These are phyloP conservation scores for Helicoverpa zea DNA, from an alignment of 1,140 invertebrate species.

Conservation along the genomic window DNA sequence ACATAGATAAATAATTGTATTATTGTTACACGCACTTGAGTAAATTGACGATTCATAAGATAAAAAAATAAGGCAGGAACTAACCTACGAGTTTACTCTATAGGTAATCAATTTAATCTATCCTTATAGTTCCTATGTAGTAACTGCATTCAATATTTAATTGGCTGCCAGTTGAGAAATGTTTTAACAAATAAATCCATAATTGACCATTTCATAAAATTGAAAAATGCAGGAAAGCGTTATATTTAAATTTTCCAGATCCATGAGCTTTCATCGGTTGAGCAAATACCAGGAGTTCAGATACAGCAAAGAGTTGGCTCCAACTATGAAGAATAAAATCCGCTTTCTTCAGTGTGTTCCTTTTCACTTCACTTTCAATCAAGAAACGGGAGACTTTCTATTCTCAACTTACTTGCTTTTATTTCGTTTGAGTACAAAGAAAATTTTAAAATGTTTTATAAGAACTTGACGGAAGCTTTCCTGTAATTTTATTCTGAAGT, in stretches of 20 bases:
- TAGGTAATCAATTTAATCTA: no score
- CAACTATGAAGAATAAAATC: constrained; percentile 16
- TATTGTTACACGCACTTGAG: no score
- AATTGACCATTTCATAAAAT: neutral
- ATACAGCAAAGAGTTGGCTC: constrained; percentile 8
- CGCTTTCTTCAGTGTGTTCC: constrained; percentile 19
- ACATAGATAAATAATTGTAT: no score
- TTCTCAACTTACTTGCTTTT: constrained; percentile 13
- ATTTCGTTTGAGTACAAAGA: constrained; percentile 14
- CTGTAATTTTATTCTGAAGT: neutral
- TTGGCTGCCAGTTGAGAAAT: no score
- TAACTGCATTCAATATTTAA: no score
- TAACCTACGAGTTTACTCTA: no score
- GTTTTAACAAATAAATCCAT: neutral
- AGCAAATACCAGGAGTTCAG: constrained; percentile 30
- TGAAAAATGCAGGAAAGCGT: neutral
- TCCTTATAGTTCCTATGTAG: no score
- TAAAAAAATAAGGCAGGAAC: no score
- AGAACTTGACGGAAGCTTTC: neutral
- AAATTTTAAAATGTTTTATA: constrained; percentile 23
- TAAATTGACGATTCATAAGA: no score
- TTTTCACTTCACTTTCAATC: constrained; percentile 43
- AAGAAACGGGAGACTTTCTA: constrained; percentile 28
- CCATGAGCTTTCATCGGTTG: neutral
- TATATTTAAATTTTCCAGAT: constrained; percentile 25